Percentiles rank a stretch among this genome's conserved stretches.
Evolutionary conservation across 2,113 vertebrate species (phyloP).

Genomic region (Trichechus manatus): DNA sequence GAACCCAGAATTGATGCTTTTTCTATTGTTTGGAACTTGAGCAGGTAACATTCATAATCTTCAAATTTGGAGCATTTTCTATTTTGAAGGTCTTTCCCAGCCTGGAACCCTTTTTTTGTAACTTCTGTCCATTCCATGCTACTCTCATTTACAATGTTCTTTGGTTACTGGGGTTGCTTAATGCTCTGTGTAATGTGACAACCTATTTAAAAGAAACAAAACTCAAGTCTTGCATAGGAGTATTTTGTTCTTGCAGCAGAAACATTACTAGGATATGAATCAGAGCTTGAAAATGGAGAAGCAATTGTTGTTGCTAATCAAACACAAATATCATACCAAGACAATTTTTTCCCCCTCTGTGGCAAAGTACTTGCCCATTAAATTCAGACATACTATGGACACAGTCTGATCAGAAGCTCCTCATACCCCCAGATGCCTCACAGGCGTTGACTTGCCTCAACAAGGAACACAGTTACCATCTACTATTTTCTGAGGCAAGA

Average conservation of each 20-base stretch:
- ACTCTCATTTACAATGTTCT: background rate
- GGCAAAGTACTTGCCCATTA: conserved; percentile 21
- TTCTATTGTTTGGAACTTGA: background rate
- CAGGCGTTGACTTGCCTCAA: background rate
- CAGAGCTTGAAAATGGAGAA: conserved; percentile 48
- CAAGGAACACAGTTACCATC: background rate
- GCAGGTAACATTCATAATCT: background rate
- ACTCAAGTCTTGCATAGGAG: conserved; percentile 37
- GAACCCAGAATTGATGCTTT: background rate
- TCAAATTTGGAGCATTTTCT: background rate
- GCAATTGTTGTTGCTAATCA: conserved; percentile 59
- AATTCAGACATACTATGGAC: background rate
- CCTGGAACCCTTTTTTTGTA: background rate
- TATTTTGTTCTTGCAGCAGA: conserved; percentile 55
- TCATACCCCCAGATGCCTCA: background rate
- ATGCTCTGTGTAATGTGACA: background rate
- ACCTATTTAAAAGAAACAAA: conserved; percentile 33
- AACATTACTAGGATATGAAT: conserved; percentile 46
- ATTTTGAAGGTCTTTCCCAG: background rate
- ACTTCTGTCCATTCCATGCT: background rate
- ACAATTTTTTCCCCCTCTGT: background rate
- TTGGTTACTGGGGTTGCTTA: background rate
- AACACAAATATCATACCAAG: conserved; percentile 60
- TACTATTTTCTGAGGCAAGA: background rate
- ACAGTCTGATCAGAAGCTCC: background rate